Evolutionary conservation across 2,113 vertebrate genomes (phyloP).

Genomic region (Columbina picui): DNA sequence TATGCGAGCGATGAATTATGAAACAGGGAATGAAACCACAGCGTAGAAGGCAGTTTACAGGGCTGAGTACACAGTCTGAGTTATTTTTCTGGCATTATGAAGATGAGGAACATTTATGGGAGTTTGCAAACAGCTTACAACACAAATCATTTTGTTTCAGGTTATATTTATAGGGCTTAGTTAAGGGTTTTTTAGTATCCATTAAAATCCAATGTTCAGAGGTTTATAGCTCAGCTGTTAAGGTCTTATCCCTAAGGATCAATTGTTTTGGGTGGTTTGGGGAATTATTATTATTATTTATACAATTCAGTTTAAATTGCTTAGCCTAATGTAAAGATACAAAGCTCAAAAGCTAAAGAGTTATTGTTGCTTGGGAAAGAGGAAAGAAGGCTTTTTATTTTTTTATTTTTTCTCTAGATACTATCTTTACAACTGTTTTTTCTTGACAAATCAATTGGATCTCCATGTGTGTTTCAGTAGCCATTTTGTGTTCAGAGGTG

Average conservation of each 20-base stretch:
- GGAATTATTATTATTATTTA: constrained; percentile 19
- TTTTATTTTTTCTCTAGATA: neutral
- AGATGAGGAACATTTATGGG: constrained; percentile 23
- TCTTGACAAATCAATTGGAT: neutral
- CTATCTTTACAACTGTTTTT: neutral
- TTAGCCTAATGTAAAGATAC: constrained; percentile 13
- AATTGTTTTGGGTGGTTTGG: constrained; percentile 43
- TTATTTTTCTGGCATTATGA: constrained; percentile 34
- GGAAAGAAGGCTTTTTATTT: neutral
- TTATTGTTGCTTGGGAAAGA: neutral
- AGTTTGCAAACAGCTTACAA: constrained; percentile 31
- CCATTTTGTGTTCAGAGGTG: constrained; percentile 22
- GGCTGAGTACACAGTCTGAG: neutral
- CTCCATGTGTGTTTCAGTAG: neutral
- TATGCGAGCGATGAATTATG: constrained; percentile 37
- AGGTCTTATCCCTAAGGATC: constrained; percentile 24
- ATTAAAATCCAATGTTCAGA: constrained; percentile 36
- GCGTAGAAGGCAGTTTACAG: neutral
- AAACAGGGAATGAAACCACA: neutral
- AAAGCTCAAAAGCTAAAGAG: neutral
- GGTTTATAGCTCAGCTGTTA: constrained; percentile 37
- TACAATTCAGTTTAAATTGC: neutral
- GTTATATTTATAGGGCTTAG: constrained; percentile 46
- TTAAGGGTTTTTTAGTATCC: constrained; percentile 61
- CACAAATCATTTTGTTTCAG: constrained; percentile 51